Base-by-base conservation (phyloP, 2,888 invertebrate species). In the Drosophila demipolita region DNA sequence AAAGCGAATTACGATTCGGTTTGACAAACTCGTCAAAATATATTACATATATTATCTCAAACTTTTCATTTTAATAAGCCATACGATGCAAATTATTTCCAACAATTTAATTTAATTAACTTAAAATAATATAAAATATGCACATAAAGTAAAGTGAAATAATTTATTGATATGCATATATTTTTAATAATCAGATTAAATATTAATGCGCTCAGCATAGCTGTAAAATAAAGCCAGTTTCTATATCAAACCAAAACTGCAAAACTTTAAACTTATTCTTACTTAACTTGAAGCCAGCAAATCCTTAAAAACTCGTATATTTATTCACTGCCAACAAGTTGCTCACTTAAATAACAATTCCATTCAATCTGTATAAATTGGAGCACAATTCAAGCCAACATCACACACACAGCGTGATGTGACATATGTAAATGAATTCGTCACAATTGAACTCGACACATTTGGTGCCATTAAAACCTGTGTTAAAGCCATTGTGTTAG, bases 371-470 rank as follows among this genome's bases (percentile, higher is more conserved):
- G 26, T 33, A 23, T 11, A 6, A 20, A 61, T 42, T 45, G 20
- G 9, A 23, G 40, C 33, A 23, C 26, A 35, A 17, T 36, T 36
- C 35, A 1, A 26, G 36, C 11, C 36, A 23, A 35, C 7, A 35
- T 6, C 23, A 11, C 11, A n/a, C 54, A 36, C 23, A 48, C 54
- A 32, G 36, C 50, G 42, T n/a, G 15, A 15, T 15, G 23, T n/a
- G 58, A 36, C 62, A 62, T 57, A 57, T 70, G 70, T 42, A 52
- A 70, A 68, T 59, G 17, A 65, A 53, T 74, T 66, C 61, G 26
- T 73, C 73, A 73, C 29, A 26, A 48, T 36, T 15, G n/a, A 65
- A 68, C 32, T 50, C 35, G 26, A 3, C 15, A 42, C 53, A 66
- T 74, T 68, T 23, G 23, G 3, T 36, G 38, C 50, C 65, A 69